Conservation (phyloP, 2,113 vertebrate species). For the Cervus canadensis region DNA sequence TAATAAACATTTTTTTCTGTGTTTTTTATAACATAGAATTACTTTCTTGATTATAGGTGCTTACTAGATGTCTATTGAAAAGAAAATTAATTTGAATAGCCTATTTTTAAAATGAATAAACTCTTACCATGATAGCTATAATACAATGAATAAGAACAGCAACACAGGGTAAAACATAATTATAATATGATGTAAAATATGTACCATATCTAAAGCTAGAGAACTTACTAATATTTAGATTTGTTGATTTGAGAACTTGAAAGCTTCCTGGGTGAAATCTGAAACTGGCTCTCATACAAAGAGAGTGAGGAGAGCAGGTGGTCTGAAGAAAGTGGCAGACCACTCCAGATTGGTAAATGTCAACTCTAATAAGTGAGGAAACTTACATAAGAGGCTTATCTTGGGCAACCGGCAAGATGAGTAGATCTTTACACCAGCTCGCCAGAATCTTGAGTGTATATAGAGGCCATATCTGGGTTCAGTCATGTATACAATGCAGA, state of each 20-base stretch:
- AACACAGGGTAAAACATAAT: background rate
- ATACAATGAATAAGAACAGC: background rate
- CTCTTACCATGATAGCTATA: background rate
- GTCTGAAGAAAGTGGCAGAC: background rate
- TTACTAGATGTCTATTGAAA: background rate
- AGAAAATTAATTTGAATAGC: background rate
- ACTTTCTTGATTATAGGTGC: background rate
- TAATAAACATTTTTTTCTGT: background rate
- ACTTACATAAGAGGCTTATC: background rate
- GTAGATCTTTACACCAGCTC: background rate
- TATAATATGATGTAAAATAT: background rate
- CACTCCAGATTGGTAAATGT: background rate
- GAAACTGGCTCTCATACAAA: background rate
- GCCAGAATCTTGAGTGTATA: background rate
- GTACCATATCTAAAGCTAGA: background rate
- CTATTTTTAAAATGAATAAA: background rate
- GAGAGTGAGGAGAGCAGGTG: background rate
- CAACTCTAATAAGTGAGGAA: background rate
- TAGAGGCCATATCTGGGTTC: no score
- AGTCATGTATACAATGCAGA: background rate
- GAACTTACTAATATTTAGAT: background rate
- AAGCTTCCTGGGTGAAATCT: background rate
- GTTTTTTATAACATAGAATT: background rate
- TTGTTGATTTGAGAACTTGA: background rate
- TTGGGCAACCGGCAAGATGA: background rate